These are phyloP conservation scores for Harlomillsia oculata DNA, from an alignment of 1,140 invertebrate species.

Conservation along the genomic window DNA sequence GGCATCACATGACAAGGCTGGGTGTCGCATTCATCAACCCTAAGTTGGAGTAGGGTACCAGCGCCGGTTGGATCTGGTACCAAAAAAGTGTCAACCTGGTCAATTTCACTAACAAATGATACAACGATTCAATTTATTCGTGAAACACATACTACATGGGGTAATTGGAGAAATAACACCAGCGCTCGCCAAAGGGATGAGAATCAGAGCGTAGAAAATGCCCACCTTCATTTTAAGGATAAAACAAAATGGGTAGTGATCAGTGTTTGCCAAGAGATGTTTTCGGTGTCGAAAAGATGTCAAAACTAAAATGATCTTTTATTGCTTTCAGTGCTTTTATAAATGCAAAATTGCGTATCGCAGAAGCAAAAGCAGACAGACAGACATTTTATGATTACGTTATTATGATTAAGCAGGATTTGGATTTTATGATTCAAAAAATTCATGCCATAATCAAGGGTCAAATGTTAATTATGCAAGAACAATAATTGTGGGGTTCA, in stretches of 20 bases:
- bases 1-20: neutral
- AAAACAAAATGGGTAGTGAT: no score
- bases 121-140: neutral
- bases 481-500: neutral
- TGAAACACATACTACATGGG: neutral
- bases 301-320: no score
- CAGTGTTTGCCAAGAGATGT: no score
- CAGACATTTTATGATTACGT: no score
- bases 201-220: neutral
- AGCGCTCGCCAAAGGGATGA: neutral
- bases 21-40: neutral
- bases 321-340: no score
- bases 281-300: no score
- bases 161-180: neutral
- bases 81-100: neutral
- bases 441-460: neutral
- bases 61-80: no score
- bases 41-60: neutral
- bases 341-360: no score
- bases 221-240: neutral
- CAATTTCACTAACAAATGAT: neutral
- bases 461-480: neutral
- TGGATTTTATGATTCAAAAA: neutral
- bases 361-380: no score
- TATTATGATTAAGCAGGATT: no score